A percentile compares a stretch with the other conserved stretches of the same genome.
phyloP scores from a whole-genome alignment of 2,888 invertebrate species.

The Cataglyphis cursor region DNA sequence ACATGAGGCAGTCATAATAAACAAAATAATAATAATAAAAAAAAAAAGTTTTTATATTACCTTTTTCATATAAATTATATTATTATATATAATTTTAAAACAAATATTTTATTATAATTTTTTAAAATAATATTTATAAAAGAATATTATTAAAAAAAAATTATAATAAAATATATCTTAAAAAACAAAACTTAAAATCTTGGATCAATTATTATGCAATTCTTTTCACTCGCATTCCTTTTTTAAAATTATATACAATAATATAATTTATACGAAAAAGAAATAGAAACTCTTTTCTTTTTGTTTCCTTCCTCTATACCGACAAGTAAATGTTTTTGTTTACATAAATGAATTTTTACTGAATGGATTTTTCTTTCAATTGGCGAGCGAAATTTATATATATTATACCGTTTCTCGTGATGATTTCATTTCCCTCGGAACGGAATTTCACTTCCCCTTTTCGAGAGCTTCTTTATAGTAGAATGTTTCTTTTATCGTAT shows the following conservation, averaged over 20 bases:
- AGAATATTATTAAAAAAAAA: background rate
- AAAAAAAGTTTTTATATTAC: too few relatives aligned
- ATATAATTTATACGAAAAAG: background rate
- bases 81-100: too few relatives aligned
- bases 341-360: background rate
- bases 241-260: background rate
- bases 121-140: too few relatives aligned
- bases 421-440: constrained; percentile 36
- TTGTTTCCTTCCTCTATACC: background rate
- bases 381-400: constrained; percentile 13
- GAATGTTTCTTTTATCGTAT: constrained; percentile 21
- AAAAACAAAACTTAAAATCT: background rate
- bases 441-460: constrained; percentile 48
- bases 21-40: background rate
- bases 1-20: background rate
- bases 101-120: too few relatives aligned
- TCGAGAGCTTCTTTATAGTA: background rate
- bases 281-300: background rate
- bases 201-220: background rate
- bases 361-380: constrained; percentile 23
- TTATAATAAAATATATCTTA: background rate
- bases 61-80: too few relatives aligned
- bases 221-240: background rate
- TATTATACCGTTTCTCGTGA: background rate
- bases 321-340: background rate